Evolutionary conservation across 1,140 invertebrate genomes (phyloP), one percentile per base, ranked within the genome.

Genomic region (Galleria mellonella): DNA sequence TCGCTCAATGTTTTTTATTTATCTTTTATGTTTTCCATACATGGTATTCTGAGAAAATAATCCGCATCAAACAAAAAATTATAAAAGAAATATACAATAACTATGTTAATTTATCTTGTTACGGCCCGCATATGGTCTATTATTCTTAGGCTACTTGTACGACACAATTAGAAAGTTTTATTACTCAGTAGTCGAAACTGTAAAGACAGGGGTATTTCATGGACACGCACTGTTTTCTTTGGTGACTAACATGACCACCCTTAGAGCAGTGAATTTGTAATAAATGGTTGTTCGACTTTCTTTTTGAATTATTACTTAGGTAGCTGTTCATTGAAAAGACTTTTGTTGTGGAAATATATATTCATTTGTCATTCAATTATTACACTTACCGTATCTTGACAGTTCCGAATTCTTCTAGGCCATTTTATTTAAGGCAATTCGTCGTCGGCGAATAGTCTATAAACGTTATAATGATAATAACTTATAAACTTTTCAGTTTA

Each of bases 181-280:
- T 71, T 59, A 54, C 46, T 29, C 65, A 72, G 74, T 76, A 78
- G 77, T 66, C 43, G 52, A 52, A 42, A 56, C 41, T 52, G 58
- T 59, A 61, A 55, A 59, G 63, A 72, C 72, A 72, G 60, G 62
- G 56, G 43, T 61, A 36, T 11, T 23, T 23, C 17, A 33, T 36
- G 41, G 23, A 30, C 49, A 37, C 47, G 55, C 46, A 32, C 7
- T 27, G 47, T 43, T 41, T 60, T 59, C 45, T 44, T 37, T 39
- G 30, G 32, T 31, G 62, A 55, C 32, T 55, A 48, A 32, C 29
- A 33, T 55, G 57, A 50, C 55, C 55, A 62, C 55, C 62, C 49
- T 40, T 23, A 48, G 62, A 39, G 55, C 51, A 43, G 41, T 55
- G 47, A 62, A 60, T 67, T 49, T 50, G 37, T 55, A 39, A 47